Conservation (phyloP, 2,888 invertebrate species). For the Lochmaea capreae region DNA sequence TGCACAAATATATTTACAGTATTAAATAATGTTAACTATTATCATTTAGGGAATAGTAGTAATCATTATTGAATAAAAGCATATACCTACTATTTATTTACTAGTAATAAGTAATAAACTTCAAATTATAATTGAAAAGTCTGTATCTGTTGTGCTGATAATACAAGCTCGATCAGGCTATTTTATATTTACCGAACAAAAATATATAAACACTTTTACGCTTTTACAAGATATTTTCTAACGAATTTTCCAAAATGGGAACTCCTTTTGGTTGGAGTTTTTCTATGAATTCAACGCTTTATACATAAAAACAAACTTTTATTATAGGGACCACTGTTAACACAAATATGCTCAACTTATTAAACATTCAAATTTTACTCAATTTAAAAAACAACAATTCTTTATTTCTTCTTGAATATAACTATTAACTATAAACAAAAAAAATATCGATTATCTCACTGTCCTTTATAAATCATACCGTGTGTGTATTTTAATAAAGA, state of each 20-base stretch:
- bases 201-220: neutral
- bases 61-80: too few relatives aligned
- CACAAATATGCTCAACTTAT: conserved; percentile 34
- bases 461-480: conserved; percentile 36
- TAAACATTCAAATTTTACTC: conserved; percentile 32
- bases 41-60: too few relatives aligned
- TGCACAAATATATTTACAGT: too few relatives aligned
- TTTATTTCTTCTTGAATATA: conserved; percentile 33
- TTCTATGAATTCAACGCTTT: neutral
- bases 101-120: too few relatives aligned
- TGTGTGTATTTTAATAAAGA: conserved; percentile 39
- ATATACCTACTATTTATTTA: too few relatives aligned
- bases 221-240: neutral
- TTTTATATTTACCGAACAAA: neutral
- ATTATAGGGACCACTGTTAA: conserved; percentile 36
- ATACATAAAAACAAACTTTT: neutral
- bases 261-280: neutral
- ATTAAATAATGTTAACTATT: too few relatives aligned
- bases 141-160: neutral
- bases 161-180: neutral
- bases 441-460: conserved; percentile 26
- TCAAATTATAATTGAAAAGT: neutral
- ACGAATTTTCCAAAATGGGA: neutral
- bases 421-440: conserved; percentile 5
- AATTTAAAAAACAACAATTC: conserved; percentile 23